Evolutionary conservation across 2,888 invertebrate species (phyloP).

Genomic region (Drosophila percnosoma): DNA sequence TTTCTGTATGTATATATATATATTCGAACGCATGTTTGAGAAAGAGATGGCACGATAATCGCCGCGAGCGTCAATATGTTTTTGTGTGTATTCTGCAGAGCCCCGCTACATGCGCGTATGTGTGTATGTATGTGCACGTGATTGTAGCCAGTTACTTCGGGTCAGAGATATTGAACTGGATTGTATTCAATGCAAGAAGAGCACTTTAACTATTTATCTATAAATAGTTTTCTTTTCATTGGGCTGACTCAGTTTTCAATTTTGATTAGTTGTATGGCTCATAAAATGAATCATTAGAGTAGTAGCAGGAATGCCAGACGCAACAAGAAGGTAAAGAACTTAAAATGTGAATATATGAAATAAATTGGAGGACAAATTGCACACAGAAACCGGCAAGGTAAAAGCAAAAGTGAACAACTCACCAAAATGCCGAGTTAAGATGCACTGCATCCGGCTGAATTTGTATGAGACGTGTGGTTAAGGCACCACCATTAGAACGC

Average conservation of each 20-base stretch:
- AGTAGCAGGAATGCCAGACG: background rate
- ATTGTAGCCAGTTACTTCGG: too few species aligned
- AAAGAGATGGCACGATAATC: too few species aligned
- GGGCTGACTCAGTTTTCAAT: background rate
- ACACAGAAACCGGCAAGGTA: background rate
- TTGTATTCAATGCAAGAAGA: background rate
- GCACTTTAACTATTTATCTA: background rate
- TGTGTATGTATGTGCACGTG: too few species aligned
- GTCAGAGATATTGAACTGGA: background rate
- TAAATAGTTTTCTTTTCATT: background rate
- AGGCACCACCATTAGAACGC: slow-evolving; percentile 96
- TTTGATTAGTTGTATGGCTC: background rate
- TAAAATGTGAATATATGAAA: background rate
- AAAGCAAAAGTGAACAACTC: slow-evolving; percentile 71
- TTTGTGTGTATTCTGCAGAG: too few species aligned
- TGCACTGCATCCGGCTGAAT: slow-evolving; percentile 93
- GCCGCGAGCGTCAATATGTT: too few species aligned
- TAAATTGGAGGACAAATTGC: background rate
- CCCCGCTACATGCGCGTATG: too few species aligned
- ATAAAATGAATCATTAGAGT: background rate
- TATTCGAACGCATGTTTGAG: too few species aligned
- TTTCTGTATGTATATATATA: too few species aligned
- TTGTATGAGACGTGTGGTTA: slow-evolving; percentile 96
- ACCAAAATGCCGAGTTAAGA: slow-evolving; percentile 98
- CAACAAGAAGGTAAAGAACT: too few species aligned